Evolutionary conservation across 2,888 invertebrate species (phyloP), one percentile per base, ranked within the genome.

Genomic region (Saturnia japonica): DNA sequence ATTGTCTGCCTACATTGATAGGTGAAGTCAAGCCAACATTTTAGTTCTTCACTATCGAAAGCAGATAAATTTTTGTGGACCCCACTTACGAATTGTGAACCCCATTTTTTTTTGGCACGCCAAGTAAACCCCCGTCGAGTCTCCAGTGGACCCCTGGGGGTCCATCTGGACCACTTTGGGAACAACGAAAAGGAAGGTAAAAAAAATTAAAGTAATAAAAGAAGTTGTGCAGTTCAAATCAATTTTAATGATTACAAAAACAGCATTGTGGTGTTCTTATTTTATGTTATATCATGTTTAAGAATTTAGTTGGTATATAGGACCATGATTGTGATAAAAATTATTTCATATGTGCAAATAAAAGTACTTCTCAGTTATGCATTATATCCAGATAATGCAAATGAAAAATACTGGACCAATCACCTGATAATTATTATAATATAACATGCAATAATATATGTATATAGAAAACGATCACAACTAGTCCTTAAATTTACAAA

Each of bases 371-470:
- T 93, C 93, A 89, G 79, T 83, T 86, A 85, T 85, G 80, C 90
- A 90, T 93, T 93, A 91, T 91, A 78, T 80, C 90, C 85, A 88
- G 91, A 93, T 86, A 94, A 93, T 83, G 90, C 82, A 89, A 80
- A 90, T 72, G 93, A 93, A 86, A 91, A 90, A 82, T 75, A 74
- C 78, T 81, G 85, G 76, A 84, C 87, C 88, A 85, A 84, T 85
- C 87, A 89, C 88, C 87, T 80, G 75, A 86, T 85, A 75, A 76
- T 83, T 85, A 85, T 85, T 75, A 76, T 83, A 85, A 85, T 86
- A 85, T 84, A 87, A 86, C 90, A 91, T 90, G 91, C 89, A 88
- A 83, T 81, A 81, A 81, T 85, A 85, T 85, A 85, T 85, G 84
- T 85, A 85, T 79, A 81, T 81, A 76, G 78, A 83, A 83, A 85